Base-by-base conservation (phyloP, 2,888 invertebrate species). In the Trichacis sp. region DNA sequence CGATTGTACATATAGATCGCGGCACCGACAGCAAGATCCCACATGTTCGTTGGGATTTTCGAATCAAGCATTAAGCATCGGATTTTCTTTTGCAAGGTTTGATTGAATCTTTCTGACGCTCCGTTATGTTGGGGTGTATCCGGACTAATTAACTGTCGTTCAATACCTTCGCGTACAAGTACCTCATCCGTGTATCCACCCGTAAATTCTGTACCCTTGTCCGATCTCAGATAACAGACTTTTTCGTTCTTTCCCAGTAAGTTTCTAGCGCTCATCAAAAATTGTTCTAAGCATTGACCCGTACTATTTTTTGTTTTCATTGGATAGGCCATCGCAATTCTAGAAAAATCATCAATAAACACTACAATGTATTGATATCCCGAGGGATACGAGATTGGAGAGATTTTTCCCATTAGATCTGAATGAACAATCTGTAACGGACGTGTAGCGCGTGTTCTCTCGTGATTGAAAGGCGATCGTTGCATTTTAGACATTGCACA, bases 401-500 rank as follows among this genome's bases (percentile, higher is more conserved):
- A 42, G n/a, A n/a, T n/a, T n/a, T n/a, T n/a, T n/a, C n/a, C n/a
- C n/a, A n/a, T n/a, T n/a, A n/a, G n/a, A n/a, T 65, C 69, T 12
- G 56, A 20, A 64, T 67, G 70, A n/a, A 73, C 63, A 17, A 54
- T 65, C 17, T 66, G 64, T 8, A 73, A 43, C 11, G 71, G 68
- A 20, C 46, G 29, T 6, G 55, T 58, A 2, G 71, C 69, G 45
- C 49, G 49, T 24, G 19, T 57, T 38, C 69, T 50, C 19, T 38
- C 45, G 36, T 54, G 50, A 14, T 43, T 60, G 33, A 71, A 70
- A 0, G 71, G 70, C 48, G 70, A 42, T 65, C 65, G 74, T 49
- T 72, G 64, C 2, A 73, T 45, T 59, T 74, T 74, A 0, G 73
- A 40, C 2, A 73, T 29, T 12, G 58, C 56, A 45, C 70, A 74